Evolutionary conservation across 2,113 vertebrate species (phyloP).

Genomic region (Phylloscopus trochilus): DNA sequence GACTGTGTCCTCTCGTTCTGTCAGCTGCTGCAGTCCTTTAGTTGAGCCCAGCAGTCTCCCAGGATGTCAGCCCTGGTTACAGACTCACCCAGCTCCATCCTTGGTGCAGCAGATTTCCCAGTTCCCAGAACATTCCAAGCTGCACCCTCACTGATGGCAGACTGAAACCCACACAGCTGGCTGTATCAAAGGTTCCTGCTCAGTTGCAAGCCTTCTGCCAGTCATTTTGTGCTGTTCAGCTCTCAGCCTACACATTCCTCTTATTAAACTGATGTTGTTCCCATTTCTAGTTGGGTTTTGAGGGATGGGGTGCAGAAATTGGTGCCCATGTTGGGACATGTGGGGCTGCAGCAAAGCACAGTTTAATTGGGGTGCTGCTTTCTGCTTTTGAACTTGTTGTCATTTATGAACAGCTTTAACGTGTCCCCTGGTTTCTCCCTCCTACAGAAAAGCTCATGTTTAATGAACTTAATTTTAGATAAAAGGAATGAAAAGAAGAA

Average conservation of each 20-base stretch:
- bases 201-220: background rate
- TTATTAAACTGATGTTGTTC: background rate
- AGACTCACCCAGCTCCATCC: background rate
- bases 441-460: constrained; percentile 26
- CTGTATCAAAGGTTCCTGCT: background rate
- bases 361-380: background rate
- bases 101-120: background rate
- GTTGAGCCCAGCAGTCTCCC: accelerated
- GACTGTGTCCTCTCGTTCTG: background rate
- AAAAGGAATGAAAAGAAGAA: constrained; percentile 41
- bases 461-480: constrained; percentile 59
- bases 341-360: background rate
- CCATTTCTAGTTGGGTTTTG: background rate
- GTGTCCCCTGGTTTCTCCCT: constrained; percentile 3
- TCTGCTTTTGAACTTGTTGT: background rate
- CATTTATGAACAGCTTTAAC: background rate
- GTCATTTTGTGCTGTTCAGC: background rate
- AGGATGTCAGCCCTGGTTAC: background rate
- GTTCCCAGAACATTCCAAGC: accelerated
- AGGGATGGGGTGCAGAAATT: background rate
- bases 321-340: background rate
- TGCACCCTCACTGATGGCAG: accelerated
- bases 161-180: background rate
- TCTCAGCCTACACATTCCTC: accelerated
- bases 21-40: background rate